A percentile compares a stretch with the other conserved stretches of the same genome.
These are phyloP conservation scores for Oostethus manadensis DNA, from an alignment of 2,113 vertebrate genomes.

Conservation along the genomic window DNA sequence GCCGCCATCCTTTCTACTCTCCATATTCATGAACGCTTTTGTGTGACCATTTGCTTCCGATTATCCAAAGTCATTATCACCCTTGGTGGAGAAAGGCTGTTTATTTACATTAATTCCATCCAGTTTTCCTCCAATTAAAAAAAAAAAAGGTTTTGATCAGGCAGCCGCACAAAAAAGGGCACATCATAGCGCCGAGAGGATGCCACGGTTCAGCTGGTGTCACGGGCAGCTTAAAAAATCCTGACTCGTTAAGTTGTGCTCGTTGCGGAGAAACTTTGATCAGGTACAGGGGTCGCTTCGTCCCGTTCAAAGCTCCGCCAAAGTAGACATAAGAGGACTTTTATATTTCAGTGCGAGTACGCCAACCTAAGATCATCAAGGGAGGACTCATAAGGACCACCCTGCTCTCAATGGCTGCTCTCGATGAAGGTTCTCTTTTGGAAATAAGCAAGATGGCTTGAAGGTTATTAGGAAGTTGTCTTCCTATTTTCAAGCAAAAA, in stretches of 20 bases:
- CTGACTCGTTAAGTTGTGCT: constrained; percentile 67
- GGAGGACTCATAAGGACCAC: background rate
- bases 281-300: constrained; percentile 62
- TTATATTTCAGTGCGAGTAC: constrained; percentile 53
- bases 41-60: constrained; percentile 59
- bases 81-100: constrained; percentile 24
- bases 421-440: background rate
- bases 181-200: constrained; percentile 61
- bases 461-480: background rate
- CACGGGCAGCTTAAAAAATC: constrained; percentile 68
- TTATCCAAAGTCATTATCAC: constrained; percentile 51
- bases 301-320: constrained; percentile 67
- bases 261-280: constrained; percentile 61
- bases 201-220: constrained; percentile 59
- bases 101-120: constrained; percentile 56
- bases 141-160: constrained; percentile 63
- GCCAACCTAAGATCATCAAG: background rate
- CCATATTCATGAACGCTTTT: constrained; percentile 65
- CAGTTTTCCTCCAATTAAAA: constrained; percentile 49
- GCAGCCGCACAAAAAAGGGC: constrained; percentile 51
- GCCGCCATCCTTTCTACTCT: constrained; percentile 37
- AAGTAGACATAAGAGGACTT: constrained; percentile 46
- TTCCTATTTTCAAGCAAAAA: no score
- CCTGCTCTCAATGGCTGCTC: background rate
- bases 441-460: background rate